Evolutionary conservation across 1,140 invertebrate genomes (phyloP), one percentile per base, ranked within the genome.

Genomic region (Hyphantria cunea): DNA sequence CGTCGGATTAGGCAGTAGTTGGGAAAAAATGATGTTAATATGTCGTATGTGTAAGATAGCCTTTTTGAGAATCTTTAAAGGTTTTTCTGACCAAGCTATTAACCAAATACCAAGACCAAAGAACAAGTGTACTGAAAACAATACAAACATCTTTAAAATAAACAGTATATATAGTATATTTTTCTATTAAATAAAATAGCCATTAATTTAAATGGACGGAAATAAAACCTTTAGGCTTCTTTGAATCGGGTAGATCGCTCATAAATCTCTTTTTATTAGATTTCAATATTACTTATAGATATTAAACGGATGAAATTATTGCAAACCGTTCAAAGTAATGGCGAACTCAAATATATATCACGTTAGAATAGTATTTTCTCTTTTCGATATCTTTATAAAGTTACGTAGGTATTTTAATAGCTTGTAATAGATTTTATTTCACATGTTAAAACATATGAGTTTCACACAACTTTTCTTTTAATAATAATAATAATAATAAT

Each of bases 211-310:
- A 54, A 63, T 54, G 60, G 51, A 5, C 42, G 50, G 60, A 63
- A 63, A 63, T 63, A 51, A 63, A 54, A 52, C 59, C 59, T 52
- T 61, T 61, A 41, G 60, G 42, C 54, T 51, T 54, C 60, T 54
- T 63, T 54, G 34, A 48, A 63, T 54, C 51, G 50, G 32, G n/a
- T 41, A 48, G 31, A 52, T 33, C 48, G 41, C 14, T 32, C 44
- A 53, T 63, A 63, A 63, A 63, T 63, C 44, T 39, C 17, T 54
- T 54, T 48, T 54, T 53, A 54, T 63, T 47, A 42, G 58, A 62
- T 39, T 62, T 39, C 42, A 54, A 51, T 61, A 33, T 47, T 51
- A 62, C 34, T 33, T 7, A 14, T 37, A 32, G 55, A 12, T 58
- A 39, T 45, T 56, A 48, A 51, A 13, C 11, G 49, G 51, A 51